Conservation (phyloP, 1,140 invertebrate species). For the Drosophila hydei region DNA sequence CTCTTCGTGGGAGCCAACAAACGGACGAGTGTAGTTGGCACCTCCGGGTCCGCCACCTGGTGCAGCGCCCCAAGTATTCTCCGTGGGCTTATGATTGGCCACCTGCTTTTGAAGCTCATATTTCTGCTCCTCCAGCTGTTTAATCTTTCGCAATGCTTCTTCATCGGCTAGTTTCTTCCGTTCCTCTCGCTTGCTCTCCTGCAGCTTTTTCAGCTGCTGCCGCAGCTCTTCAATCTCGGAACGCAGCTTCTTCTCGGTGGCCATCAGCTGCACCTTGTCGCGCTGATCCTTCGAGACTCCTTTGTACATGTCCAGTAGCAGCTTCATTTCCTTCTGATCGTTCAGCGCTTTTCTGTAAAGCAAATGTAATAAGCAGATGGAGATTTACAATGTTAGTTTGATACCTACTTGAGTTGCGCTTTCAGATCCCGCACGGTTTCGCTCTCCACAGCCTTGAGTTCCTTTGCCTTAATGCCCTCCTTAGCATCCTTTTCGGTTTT, state of each 20-base stretch:
- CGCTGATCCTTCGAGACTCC: conserved; percentile 97
- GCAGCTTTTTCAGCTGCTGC: conserved; percentile 92
- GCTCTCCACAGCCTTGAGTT: conserved; percentile 86
- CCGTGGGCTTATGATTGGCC: conserved; percentile 92
- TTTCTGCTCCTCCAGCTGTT: conserved; percentile 96
- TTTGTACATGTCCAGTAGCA: conserved; percentile 98
- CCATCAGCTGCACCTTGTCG: conserved; percentile 98
- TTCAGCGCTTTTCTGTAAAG: conserved; percentile 93
- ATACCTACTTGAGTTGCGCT: conserved; percentile 94
- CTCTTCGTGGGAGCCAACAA: conserved; percentile 92
- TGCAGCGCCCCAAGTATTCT: conserved; percentile 84
- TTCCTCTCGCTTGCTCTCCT: conserved; percentile 96
- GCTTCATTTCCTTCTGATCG: conserved; percentile 96
- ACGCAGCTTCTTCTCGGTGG: conserved; percentile 94
- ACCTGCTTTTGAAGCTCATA: conserved; percentile 93
- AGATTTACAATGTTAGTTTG: not conserved
- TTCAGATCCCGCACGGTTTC: conserved; percentile 93
- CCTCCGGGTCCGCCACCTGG: conserved; percentile 55
- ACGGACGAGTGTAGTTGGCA: conserved; percentile 85
- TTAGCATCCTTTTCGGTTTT: conserved; percentile 86
- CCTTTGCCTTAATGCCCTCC: conserved; percentile 85
- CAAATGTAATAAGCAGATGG: not conserved
- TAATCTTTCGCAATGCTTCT: conserved; percentile 97
- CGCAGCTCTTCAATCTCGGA: conserved; percentile 95
- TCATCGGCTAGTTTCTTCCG: conserved; percentile 97